Evolutionary conservation across 1,140 invertebrate species (phyloP).

Genomic region (Mya arenaria): DNA sequence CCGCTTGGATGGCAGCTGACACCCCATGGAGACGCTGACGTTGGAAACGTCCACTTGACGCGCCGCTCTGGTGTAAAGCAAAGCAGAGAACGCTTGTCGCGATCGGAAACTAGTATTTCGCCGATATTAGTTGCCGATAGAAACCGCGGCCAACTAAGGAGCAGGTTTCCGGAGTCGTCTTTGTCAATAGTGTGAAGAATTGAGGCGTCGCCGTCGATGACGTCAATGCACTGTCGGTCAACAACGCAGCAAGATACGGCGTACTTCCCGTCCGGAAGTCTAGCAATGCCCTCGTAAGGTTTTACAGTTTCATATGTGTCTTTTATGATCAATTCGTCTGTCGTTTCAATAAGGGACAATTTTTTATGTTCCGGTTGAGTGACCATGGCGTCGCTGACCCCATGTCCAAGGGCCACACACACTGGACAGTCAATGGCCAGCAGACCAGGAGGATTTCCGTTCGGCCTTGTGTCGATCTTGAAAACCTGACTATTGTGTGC

Average conservation of each 20-base stretch:
- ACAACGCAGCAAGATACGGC: constrained; percentile 48
- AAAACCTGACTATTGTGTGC: constrained; percentile 47
- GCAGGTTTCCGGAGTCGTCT: neutral
- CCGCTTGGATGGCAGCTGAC: constrained; percentile 39
- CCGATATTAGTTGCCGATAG: constrained; percentile 32
- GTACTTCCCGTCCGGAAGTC: constrained; percentile 14
- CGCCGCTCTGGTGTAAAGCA: constrained; percentile 5
- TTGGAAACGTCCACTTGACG: constrained; percentile 17
- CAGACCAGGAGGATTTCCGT: neutral
- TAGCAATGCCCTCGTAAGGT: constrained; percentile 48
- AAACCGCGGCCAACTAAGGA: constrained; percentile 52
- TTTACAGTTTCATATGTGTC: constrained; percentile 28
- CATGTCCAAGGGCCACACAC: constrained; percentile 17
- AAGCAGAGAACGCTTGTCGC: constrained; percentile 42
- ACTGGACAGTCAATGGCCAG: constrained; percentile 45
- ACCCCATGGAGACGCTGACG: constrained; percentile 43
- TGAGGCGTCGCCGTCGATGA: constrained; percentile 18
- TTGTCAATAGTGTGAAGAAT: constrained; percentile 35
- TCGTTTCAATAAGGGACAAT: constrained; percentile 17
- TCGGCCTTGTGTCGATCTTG: constrained; percentile 5
- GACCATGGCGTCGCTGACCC: constrained; percentile 13
- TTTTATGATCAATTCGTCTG: neutral
- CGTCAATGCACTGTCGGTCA: constrained; percentile 40
- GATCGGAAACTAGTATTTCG: constrained; percentile 48
- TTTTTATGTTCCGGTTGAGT: constrained; percentile 44